Percentiles rank a stretch among this genome's conserved stretches.
phyloP scores from a whole-genome alignment of 1,140 invertebrate species.

The Grapholita molesta region DNA sequence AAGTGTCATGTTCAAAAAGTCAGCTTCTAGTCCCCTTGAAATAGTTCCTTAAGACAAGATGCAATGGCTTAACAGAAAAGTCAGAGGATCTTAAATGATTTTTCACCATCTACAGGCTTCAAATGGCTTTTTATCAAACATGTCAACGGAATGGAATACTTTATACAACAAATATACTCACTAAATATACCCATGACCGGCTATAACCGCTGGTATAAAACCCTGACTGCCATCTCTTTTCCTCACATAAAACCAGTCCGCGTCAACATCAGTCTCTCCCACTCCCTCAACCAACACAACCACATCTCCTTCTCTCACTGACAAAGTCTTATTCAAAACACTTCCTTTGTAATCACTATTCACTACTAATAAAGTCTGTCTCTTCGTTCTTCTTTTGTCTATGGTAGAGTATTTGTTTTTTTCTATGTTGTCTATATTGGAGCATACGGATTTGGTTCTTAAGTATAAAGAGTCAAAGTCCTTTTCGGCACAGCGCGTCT shows the following conservation, averaged over 20 bases:
- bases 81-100: too few species aligned
- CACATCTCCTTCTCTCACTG: conserved; percentile 85
- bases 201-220: conserved; percentile 87
- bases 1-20: too few species aligned
- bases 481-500: conserved; percentile 79
- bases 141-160: not conserved
- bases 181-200: conserved; percentile 86
- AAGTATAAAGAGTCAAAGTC: conserved; percentile 85
- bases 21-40: too few species aligned
- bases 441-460: conserved; percentile 75
- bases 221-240: conserved; percentile 84
- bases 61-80: too few species aligned
- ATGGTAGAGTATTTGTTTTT: conserved; percentile 38
- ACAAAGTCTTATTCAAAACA: conserved; percentile 79
- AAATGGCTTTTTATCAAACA: not conserved
- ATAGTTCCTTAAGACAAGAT: too few species aligned
- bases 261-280: conserved; percentile 68
- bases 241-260: conserved; percentile 86
- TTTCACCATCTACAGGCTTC: too few species aligned
- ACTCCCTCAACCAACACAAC: conserved; percentile 81
- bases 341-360: conserved; percentile 81
- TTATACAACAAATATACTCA: not conserved
- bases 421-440: conserved; percentile 63
- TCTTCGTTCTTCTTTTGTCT: conserved; percentile 37
- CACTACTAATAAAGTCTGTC: conserved; percentile 84